Evolutionary conservation across 2,888 invertebrate genomes (phyloP).

Genomic region (Cheilosia pagana): DNA sequence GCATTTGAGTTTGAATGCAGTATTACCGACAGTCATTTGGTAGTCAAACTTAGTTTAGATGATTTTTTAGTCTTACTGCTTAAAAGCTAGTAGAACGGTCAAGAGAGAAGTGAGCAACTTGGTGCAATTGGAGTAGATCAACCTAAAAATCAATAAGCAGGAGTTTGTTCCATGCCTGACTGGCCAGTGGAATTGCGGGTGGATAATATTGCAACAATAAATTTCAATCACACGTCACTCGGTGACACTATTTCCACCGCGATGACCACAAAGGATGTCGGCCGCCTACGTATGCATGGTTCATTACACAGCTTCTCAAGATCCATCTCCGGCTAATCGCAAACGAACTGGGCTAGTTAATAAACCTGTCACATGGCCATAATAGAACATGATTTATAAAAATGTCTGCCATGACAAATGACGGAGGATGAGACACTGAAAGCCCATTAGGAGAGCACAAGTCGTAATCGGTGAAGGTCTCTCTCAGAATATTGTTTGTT

Average conservation of each 20-base stretch:
- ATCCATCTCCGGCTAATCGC: conserved; percentile 1
- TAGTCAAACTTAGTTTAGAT: no score
- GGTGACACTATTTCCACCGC: conserved; percentile 34
- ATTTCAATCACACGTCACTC: conserved; percentile 54
- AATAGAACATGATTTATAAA: conserved; percentile 54
- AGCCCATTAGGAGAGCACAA: conserved; percentile 31
- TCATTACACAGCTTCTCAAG: conserved; percentile 18
- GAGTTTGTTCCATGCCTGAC: not conserved
- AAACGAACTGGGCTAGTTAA: conserved; percentile 35
- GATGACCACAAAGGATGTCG: conserved; percentile 39
- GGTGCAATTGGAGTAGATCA: no score
- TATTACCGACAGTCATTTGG: no score
- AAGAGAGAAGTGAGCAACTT: no score
- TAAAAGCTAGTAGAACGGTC: no score
- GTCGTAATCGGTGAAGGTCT: not conserved
- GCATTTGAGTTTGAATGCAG: no score
- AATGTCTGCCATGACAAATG: conserved; percentile 51
- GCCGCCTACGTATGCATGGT: conserved; percentile 3
- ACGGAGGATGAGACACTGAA: conserved; percentile 43
- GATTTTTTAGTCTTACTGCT: no score
- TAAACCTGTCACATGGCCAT: conserved; percentile 49
- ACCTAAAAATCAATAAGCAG: no score
- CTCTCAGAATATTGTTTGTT: not conserved
- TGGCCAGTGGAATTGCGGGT: not conserved
- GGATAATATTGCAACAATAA: conserved; percentile 27